Base-by-base conservation (phyloP, 2,888 invertebrate genomes). In the Chouioia cunea region DNA sequence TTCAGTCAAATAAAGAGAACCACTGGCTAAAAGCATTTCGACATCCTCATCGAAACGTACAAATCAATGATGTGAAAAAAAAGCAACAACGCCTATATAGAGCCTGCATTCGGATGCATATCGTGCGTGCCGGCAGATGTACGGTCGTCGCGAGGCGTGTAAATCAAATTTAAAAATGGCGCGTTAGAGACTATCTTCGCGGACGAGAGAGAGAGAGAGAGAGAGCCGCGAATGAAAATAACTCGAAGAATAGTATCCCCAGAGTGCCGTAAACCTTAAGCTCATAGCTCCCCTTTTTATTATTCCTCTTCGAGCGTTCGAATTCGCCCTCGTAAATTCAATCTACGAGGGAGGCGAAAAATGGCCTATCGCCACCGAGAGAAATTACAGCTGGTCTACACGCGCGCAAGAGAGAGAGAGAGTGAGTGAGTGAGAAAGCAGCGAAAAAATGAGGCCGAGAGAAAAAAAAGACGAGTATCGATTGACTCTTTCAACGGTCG, bases 111-210 rank as follows among this genome's bases (percentile, higher is more conserved):
- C 36, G 36, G 10, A 36, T 12, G 36, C 36, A 36, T 36, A 36
- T 36, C 14, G 50, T 44, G 27, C 20, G 53, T 36, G 53, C 23
- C 43, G 22, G 68, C 59, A 76, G 78, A 82, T 80, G 79, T 81
- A 83, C 79, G 83, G 80, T 78, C 81, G 79, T 79, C 83, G 76
- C 76, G 83, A 82, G 83, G 78, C 79, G 76, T 78, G 80, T 83
- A 84, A 84, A 84, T 84, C 84, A 84, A 84, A 83, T 83, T 83
- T 79, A 78, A 77, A 79, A 80, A 82, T 82, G 82, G 83, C 83
- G 76, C 73, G 76, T 74, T 36, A 36, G 36, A 36, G 78, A 70
- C 75, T 75, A 75, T 75, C 74, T 73, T 77, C 75, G 20, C 62
- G 54, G 66, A 53, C 54, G 63, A 43, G 36, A 36, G 10, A 36